Evolutionary conservation across 2,113 vertebrate species (phyloP), one percentile per base, ranked within the genome.

Genomic region (Helogale parvula): DNA sequence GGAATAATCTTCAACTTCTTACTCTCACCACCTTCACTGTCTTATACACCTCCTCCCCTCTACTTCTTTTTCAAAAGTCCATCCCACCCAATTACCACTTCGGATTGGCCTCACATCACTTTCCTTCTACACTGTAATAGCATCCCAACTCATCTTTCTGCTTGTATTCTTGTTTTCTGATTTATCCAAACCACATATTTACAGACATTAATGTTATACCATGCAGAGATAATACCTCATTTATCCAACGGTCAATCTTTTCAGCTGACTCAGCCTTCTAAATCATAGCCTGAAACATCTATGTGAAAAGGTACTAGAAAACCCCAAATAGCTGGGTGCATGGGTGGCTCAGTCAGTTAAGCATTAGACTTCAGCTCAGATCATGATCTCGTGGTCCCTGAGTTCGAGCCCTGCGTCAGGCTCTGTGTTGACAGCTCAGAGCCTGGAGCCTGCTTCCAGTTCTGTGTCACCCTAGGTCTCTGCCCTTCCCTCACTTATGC

Each of bases 131-230:
- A 83, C 21, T 83, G 45, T 77, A 35, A 27, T 63, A 90, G 54
- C 21, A 95, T 87, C 38, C 41, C 29, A 95, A 79, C 35, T 96
- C 60, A 92, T 81, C 50, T 76, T 41, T 74, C 66, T 97, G 80
- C 13, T 87, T 95, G 77, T 35, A 96, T 65, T 84, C 19, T 82
- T 88, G 7, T 90, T 92, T 97, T 79, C 35, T 94, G 52, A 72
- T 80, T 91, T 95, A 91, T 84, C 33, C 21, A 88, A 92, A 31
- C 16, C 23, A 72, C 5, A 63, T 69, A 89, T 63, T 93, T 90
- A 82, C 31, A 12, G 19, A 77, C 11, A 45, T 57, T 57, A 96
- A 35, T 72, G 72, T 47, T 60, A 66, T 12, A 68, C 2, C 17
- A 82, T 27, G 7, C 41, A 74, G 38, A 57, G 54, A 63, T 89